Percentiles rank a stretch among this genome's conserved stretches.
Conservation (phyloP, 2,113 vertebrate species). For the Engystomops pustulosus region DNA sequence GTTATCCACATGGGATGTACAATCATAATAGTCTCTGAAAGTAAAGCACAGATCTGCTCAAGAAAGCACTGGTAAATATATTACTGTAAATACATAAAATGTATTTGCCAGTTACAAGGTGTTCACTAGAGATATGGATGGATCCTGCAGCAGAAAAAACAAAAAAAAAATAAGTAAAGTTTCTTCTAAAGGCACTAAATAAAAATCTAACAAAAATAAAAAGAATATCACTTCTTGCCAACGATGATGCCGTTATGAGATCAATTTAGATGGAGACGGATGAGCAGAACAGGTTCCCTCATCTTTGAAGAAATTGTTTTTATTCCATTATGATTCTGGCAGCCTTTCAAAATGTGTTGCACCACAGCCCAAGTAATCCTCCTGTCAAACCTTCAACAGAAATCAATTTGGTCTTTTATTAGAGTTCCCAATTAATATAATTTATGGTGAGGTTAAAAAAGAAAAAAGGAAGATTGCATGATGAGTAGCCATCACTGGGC, state of each 20-base stretch:
- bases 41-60: not conserved
- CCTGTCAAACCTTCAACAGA: conserved; percentile 30
- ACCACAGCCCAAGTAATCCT: conserved; percentile 27
- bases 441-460: conserved; percentile 38
- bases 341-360: not conserved
- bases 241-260: not conserved
- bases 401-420: conserved; percentile 34
- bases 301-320: conserved; percentile 46
- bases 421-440: conserved; percentile 31
- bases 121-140: not conserved
- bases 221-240: not conserved
- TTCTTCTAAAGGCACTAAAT: not conserved
- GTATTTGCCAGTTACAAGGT: not conserved
- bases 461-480: not conserved
- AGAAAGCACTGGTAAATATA: not conserved
- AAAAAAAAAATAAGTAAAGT: not conserved
- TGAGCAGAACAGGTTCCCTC: not conserved
- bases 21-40: not conserved
- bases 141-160: not conserved
- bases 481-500: not conserved
- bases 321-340: conserved; percentile 43
- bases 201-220: conserved; percentile 9
- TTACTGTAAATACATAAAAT: conserved; percentile 13
- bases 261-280: conserved; percentile 21
- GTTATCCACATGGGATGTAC: not conserved